Conservation (phyloP, 2,113 vertebrate species). For the Istiophorus platypterus region DNA sequence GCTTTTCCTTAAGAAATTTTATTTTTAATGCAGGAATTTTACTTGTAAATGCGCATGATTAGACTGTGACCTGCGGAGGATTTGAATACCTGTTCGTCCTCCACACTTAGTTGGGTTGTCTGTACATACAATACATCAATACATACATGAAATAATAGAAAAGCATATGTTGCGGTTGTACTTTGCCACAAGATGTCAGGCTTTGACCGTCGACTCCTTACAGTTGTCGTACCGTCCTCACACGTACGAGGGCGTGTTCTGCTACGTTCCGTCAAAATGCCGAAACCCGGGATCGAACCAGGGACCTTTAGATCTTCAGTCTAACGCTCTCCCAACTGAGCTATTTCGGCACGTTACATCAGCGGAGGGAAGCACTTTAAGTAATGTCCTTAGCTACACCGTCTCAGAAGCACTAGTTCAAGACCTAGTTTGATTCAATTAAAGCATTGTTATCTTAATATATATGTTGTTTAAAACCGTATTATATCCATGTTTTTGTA, state of each 20-base stretch:
- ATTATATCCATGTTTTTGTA: too few relatives aligned
- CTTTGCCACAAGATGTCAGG: not conserved
- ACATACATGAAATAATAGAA: not conserved
- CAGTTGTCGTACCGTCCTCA: accelerated
- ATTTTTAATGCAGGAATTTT: not conserved
- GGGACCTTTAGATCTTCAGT: conserved; percentile 80
- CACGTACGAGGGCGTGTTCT: accelerated
- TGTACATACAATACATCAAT: too few relatives aligned
- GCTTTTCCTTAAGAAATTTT: too few relatives aligned
- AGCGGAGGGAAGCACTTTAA: too few relatives aligned
- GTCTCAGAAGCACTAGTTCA: not conserved
- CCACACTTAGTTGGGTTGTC: not conserved
- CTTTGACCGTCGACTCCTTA: accelerated
- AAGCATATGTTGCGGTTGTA: accelerated
- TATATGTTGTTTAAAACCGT: too few relatives aligned
- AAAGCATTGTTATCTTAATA: not conserved
- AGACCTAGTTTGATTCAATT: not conserved
- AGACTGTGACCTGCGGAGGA: not conserved
- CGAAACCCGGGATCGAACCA: conserved; percentile 81
- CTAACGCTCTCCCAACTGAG: conserved; percentile 83
- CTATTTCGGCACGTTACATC: conserved; percentile 84
- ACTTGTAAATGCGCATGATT: not conserved
- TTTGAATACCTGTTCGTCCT: not conserved
- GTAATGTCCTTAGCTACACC: too few relatives aligned
- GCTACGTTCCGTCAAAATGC: conserved; percentile 52